A percentile compares a stretch with the other conserved stretches of the same genome.
Evolutionary conservation across 2,888 invertebrate species (phyloP).

Genomic region (Baccha elongata): DNA sequence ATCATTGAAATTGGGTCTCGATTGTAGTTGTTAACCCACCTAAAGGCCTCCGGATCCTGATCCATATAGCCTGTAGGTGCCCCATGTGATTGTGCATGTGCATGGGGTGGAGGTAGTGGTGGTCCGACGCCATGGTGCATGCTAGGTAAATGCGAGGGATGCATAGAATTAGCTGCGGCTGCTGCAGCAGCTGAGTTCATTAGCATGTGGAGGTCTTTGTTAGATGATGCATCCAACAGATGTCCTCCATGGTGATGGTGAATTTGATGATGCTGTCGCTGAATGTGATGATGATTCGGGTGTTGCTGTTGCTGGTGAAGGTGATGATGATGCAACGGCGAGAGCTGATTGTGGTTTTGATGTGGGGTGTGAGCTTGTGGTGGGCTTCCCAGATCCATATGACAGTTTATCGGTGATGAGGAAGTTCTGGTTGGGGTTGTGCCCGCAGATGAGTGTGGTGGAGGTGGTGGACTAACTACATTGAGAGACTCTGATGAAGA

Average conservation of each 20-base stretch:
- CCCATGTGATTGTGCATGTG: constrained; percentile 57
- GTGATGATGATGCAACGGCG: constrained; percentile 56
- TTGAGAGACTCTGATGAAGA: constrained; percentile 80
- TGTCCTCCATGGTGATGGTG: constrained; percentile 74
- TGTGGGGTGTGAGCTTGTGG: constrained; percentile 76
- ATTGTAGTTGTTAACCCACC: constrained; percentile 79
- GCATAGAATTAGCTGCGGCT: constrained; percentile 77
- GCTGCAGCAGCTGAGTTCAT: constrained; percentile 81
- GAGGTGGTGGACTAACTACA: constrained; percentile 82
- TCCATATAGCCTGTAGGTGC: constrained; percentile 75
- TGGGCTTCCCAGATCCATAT: constrained; percentile 79
- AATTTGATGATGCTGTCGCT: constrained; percentile 73
- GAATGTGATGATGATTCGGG: constrained; percentile 60
- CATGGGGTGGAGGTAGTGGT: constrained; percentile 67
- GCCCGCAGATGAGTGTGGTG: constrained; percentile 63
- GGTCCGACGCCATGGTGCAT: constrained; percentile 72
- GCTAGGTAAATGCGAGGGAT: constrained; percentile 50
- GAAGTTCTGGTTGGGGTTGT: constrained; percentile 76
- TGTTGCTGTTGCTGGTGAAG: constrained; percentile 66
- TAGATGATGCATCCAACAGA: constrained; percentile 79
- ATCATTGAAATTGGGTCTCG: constrained; percentile 76
- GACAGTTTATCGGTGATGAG: constrained; percentile 76
- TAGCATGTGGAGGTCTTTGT: constrained; percentile 80
- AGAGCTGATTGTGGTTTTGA: constrained; percentile 56
- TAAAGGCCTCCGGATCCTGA: constrained; percentile 82